phyloP scores from a whole-genome alignment of 2,113 vertebrate species.

The Sclerurus mexicanus region DNA sequence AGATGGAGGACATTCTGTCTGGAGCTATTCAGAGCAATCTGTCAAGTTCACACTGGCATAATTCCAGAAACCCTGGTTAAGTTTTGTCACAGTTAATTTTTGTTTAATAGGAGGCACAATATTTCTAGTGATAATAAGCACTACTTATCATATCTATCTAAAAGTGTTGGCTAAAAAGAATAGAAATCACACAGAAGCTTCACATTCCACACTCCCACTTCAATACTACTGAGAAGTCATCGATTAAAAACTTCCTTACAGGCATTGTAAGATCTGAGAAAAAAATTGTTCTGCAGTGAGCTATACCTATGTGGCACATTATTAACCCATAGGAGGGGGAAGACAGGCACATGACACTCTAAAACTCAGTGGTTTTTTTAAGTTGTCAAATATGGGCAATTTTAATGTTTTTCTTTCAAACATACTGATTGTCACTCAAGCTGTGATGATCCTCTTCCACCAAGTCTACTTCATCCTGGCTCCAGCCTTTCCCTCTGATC shows the following conservation, averaged over 20 bases:
- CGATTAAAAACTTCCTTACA: background rate
- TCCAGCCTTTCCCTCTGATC: background rate
- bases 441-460: background rate
- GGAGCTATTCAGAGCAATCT: background rate
- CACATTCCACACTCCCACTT: background rate
- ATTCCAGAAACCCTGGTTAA: background rate
- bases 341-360: background rate
- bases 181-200: background rate
- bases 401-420: slow-evolving; percentile 19
- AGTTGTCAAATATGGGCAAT: background rate
- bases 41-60: background rate
- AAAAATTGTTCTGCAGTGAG: background rate
- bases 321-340: background rate
- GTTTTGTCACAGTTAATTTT: background rate
- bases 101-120: background rate
- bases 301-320: background rate
- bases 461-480: background rate
- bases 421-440: background rate
- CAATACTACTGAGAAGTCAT: background rate
- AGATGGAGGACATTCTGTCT: background rate
- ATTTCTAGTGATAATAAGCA: background rate
- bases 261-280: background rate
- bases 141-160: background rate
- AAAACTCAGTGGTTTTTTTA: background rate
- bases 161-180: background rate